Base-by-base conservation (phyloP, 1,140 invertebrate species). In the Drosophila jambulina region DNA sequence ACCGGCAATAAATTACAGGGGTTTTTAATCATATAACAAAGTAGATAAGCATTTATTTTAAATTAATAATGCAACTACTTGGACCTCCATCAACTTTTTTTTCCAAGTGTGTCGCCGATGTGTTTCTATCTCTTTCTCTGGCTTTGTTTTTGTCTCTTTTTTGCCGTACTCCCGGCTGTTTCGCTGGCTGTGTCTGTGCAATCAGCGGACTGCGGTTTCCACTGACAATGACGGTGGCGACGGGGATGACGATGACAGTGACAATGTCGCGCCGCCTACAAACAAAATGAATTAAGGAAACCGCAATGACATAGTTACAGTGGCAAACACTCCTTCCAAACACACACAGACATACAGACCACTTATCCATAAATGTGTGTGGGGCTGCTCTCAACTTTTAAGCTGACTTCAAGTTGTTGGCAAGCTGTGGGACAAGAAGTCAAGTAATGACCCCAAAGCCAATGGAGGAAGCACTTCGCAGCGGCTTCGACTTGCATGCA, bases 261-360 rank as follows among this genome's bases (percentile, higher is more conserved):
- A 61, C 69, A 65, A 56, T 74, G 78, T 81, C 43, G 85, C 78
- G 69, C 49, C 77, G 62, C 75, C 78, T 76, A 80, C 85, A 90
- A 90, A 90, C 85, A 90, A 90, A 90, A 90, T 90, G 85, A 90
- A 90, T 90, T 90, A 90, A 90, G 85, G 85, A 76, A 90, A 90
- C 85, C 85, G 75, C 85, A 90, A 82, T 90, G 85, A 90, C 85
- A 90, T 82, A 85, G 85, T 90, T 90, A 90, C 85, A 85, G 71
- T 79, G 70, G 63, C 85, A 70, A 72, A 75, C 69, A 51, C 69
- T 32, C 48, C 48, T 45, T 49, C 29, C 10, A 59, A 23, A 46
- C 12, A 48, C n/a, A 61, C 36, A 38, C 13, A 19, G 12, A 29
- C 29, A 48, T n/a, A 42, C 42, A 56, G 36, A 72, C 21, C 61